phyloP scores from a whole-genome alignment of 1,140 invertebrate genomes.

The Tetranychus urticae region DNA sequence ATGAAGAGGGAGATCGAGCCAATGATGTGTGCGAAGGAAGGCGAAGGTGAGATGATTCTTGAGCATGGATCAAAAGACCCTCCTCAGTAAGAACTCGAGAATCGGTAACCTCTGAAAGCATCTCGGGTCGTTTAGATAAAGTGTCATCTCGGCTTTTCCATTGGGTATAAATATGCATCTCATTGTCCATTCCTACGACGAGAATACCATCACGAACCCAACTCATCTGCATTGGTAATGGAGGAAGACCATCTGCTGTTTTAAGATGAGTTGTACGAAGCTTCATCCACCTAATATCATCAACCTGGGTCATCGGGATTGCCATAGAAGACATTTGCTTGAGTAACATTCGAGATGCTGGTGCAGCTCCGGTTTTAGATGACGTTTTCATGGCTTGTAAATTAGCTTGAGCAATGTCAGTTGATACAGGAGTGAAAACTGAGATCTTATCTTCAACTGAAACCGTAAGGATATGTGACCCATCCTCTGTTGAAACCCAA shows the following conservation, averaged over 20 bases:
- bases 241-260: slow-evolving; percentile 81
- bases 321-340: slow-evolving; percentile 63
- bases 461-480: slow-evolving; percentile 88
- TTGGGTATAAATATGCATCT: slow-evolving; percentile 97
- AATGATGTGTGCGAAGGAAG: slow-evolving; percentile 35
- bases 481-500: slow-evolving; percentile 97
- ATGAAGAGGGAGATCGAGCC: slow-evolving; percentile 4
- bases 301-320: slow-evolving; percentile 39
- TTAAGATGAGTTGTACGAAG: slow-evolving; percentile 65
- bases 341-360: slow-evolving; percentile 32
- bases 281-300: slow-evolving; percentile 55
- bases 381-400: slow-evolving; percentile 66
- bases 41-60: slow-evolving; percentile 38
- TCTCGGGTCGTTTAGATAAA: neutral
- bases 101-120: slow-evolving; percentile 23
- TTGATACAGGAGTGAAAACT: slow-evolving; percentile 22
- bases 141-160: slow-evolving; percentile 41
- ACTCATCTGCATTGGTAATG: slow-evolving; percentile 88
- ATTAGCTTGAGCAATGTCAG: slow-evolving; percentile 67
- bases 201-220: slow-evolving; percentile 95
- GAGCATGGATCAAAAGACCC: slow-evolving; percentile 42
- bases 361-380: slow-evolving; percentile 33
- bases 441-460: slow-evolving; percentile 63
- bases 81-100: slow-evolving; percentile 51
- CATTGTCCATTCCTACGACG: slow-evolving; percentile 95